Percentiles rank a stretch among this genome's conserved stretches.
These are phyloP conservation scores for Drosophila anomalata DNA, from an alignment of 2,888 invertebrate genomes.

Conservation along the genomic window DNA sequence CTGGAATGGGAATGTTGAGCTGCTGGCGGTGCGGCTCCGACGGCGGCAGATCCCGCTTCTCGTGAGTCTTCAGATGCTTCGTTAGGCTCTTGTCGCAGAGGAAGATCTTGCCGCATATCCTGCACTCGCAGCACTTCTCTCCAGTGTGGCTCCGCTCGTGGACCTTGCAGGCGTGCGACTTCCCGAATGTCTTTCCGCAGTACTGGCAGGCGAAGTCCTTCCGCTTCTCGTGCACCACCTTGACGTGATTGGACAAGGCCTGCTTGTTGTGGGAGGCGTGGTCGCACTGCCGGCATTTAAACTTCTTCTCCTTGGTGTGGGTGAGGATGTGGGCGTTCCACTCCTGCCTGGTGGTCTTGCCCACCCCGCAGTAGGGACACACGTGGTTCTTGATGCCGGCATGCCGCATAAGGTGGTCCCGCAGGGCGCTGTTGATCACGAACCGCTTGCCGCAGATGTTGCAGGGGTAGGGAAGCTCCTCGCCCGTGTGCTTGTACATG, in stretches of 20 bases:
- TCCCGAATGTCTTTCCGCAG: slow-evolving; percentile 81
- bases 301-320: slow-evolving; percentile 82
- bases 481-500: slow-evolving; percentile 82
- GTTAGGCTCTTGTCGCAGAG: slow-evolving; percentile 81
- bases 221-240: slow-evolving; percentile 81
- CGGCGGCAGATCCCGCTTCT: slow-evolving; percentile 77
- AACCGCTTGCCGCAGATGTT: slow-evolving; percentile 82
- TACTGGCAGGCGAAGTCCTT: slow-evolving; percentile 82
- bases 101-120: slow-evolving; percentile 81
- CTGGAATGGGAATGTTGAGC: slow-evolving; percentile 64
- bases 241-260: slow-evolving; percentile 79
- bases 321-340: slow-evolving; percentile 82
- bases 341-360: slow-evolving; percentile 82
- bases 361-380: slow-evolving; percentile 82
- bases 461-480: slow-evolving; percentile 81
- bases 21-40: slow-evolving; percentile 69
- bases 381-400: slow-evolving; percentile 83
- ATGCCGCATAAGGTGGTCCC: slow-evolving; percentile 82
- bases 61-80: slow-evolving; percentile 81
- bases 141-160: slow-evolving; percentile 81
- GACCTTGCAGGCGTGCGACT: slow-evolving; percentile 81
- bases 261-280: slow-evolving; percentile 82
- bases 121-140: slow-evolving; percentile 81
- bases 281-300: slow-evolving; percentile 80
- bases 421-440: slow-evolving; percentile 81